Base-by-base conservation (phyloP, 92 coral and sea anemone species). In the Actinostola sp. region DNA sequence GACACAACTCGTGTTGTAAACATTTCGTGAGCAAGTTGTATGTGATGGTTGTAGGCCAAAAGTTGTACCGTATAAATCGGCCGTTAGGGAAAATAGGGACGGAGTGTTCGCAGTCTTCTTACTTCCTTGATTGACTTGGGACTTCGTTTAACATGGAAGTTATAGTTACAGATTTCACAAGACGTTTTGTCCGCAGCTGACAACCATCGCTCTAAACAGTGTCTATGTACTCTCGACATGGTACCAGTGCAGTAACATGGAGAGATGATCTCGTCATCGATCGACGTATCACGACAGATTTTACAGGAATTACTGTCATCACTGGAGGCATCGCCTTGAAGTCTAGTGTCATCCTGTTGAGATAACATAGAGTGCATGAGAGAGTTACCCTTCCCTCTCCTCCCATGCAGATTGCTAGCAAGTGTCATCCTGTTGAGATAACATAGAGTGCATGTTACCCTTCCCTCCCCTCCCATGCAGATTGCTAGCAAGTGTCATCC, bases 241-340 rank as follows among this genome's bases (percentile, higher is more conserved):
- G 97, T 82, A 3, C 98, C 98, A 1, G 95, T 70, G 79, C 98
- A 94, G 55, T 83, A 71, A 68, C 98, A 94, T 0, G 97, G 89
- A 13, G 97, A 84, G 45, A 82, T 78, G 27, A 94, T 77, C 9
- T 85, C 86, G 39, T 81, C 90, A 6, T 74, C 44, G 1, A 75
- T 63, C 8, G 93, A 75, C 7, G 72, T 76, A 58, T 94, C 98
- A 13, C 97, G 90, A 70, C 98, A 94, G 63, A 94, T 91, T 16
- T 97, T 91, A 70, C 98, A 94, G 20, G 81, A 75, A 35, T 64
- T 21, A 3, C 27, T 30, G 36, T 61, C 55, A 42, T 57, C 39
- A 26, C 79, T 73, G 31, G 71, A 61, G 12, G 24, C 60, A 20
- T 38, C 51, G 52, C 29, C 28, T 46, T 15, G 44, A 11, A 13